phyloP scores from a whole-genome alignment of 2,113 vertebrate genomes.

The Brachyhypopomus occidentalis region DNA sequence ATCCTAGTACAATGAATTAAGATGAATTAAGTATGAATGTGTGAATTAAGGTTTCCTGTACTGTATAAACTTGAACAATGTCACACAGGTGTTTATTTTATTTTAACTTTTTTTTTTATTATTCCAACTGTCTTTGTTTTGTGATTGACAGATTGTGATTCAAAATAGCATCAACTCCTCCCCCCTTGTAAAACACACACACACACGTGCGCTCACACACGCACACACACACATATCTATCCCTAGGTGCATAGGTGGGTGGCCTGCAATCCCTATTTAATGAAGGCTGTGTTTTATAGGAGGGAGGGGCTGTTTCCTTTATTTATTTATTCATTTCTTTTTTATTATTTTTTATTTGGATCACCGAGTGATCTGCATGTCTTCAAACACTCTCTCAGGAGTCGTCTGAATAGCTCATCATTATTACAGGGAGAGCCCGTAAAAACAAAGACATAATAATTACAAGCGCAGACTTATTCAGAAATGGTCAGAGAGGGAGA shows the following conservation, averaged over 20 bases:
- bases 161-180: neutral
- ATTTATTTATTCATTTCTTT: neutral
- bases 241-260: conserved; percentile 53
- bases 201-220: conserved; percentile 15
- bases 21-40: too few species aligned
- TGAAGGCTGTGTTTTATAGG: conserved; percentile 52
- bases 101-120: neutral
- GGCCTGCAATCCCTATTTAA: conserved; percentile 61
- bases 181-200: conserved; percentile 10
- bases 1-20: too few species aligned
- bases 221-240: conserved; percentile 21
- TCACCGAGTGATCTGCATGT: conserved; percentile 34
- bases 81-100: neutral
- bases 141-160: neutral
- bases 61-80: too few species aligned
- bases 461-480: conserved; percentile 28
- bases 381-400: conserved; percentile 52
- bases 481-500: conserved; percentile 24
- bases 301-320: conserved; percentile 12
- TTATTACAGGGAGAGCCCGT: conserved; percentile 46
- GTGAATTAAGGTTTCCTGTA: too few species aligned
- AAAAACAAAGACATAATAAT: conserved; percentile 55
- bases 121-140: neutral
- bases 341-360: conserved; percentile 45
- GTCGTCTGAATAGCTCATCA: conserved; percentile 45